phyloP scores from a whole-genome alignment of 2,888 invertebrate species.

The Deilephila elpenor region DNA sequence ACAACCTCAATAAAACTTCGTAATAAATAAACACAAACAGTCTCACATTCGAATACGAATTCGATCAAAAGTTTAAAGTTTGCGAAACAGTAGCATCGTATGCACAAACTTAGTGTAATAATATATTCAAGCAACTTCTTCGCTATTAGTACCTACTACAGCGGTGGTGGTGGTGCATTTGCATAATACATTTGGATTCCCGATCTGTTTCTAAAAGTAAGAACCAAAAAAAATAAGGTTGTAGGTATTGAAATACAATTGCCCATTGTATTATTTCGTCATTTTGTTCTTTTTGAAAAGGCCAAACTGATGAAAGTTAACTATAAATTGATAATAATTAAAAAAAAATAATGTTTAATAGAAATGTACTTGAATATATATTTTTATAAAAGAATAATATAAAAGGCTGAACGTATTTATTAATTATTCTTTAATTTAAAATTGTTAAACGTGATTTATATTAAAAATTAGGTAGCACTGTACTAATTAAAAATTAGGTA shows the following conservation, averaged over 20 bases:
- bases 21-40: background rate
- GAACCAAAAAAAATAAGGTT: background rate
- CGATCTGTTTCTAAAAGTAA: background rate
- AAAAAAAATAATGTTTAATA: too few relatives aligned
- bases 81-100: background rate
- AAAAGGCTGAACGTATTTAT: too few relatives aligned
- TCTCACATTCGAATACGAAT: background rate
- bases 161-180: background rate
- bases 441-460: too few relatives aligned
- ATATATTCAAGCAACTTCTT: conserved; percentile 32
- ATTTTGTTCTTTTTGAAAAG: too few relatives aligned
- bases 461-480: too few relatives aligned
- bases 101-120: conserved; percentile 23
- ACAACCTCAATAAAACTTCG: background rate
- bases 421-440: too few relatives aligned
- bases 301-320: too few relatives aligned
- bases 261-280: too few relatives aligned
- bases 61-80: background rate
- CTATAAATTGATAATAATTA: too few relatives aligned
- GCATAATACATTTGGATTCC: background rate
- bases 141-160: conserved; percentile 17
- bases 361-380: too few relatives aligned
- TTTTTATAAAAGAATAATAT: too few relatives aligned
- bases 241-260: background rate
- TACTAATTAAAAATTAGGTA: too few relatives aligned